Conservation (phyloP, 2,113 vertebrate species). For the Pterocles burchelli region DNA sequence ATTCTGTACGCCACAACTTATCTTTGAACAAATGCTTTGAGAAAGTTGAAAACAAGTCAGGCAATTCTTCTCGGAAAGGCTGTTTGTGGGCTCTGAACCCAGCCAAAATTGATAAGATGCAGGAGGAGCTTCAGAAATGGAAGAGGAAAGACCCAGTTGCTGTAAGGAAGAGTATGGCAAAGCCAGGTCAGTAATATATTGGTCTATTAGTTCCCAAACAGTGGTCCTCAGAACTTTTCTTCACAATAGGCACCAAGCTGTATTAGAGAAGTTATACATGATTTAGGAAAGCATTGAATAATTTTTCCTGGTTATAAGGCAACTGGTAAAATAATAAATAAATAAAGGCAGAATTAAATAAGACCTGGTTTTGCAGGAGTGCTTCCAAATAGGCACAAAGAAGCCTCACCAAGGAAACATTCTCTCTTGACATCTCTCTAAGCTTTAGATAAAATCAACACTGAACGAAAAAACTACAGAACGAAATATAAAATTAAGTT, state of each 20-base stretch:
- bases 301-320: background rate
- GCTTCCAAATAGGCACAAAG: background rate
- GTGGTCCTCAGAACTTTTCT: background rate
- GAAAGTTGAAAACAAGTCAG: conserved; percentile 94
- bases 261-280: fast-evolving
- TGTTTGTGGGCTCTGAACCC: conserved; percentile 96
- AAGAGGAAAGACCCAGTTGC: conserved; percentile 92
- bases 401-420: background rate
- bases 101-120: conserved; percentile 96
- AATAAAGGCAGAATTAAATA: background rate
- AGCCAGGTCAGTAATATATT: conserved; percentile 80
- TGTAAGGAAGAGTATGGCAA: conserved; percentile 95
- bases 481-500: background rate
- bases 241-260: background rate
- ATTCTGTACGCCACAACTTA: conserved; percentile 97
- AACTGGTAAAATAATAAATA: background rate
- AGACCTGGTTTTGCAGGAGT: background rate
- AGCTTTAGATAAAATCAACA: background rate
- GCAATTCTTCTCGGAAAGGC: conserved; percentile 91
- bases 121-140: conserved; percentile 98
- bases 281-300: background rate
- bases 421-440: background rate
- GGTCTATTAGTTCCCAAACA: background rate
- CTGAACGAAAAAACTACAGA: background rate
- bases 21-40: conserved; percentile 99